A percentile compares a stretch with the other conserved stretches of the same genome.
phyloP scores from a whole-genome alignment of 1,140 invertebrate species.

The Drosophila navojoa region DNA sequence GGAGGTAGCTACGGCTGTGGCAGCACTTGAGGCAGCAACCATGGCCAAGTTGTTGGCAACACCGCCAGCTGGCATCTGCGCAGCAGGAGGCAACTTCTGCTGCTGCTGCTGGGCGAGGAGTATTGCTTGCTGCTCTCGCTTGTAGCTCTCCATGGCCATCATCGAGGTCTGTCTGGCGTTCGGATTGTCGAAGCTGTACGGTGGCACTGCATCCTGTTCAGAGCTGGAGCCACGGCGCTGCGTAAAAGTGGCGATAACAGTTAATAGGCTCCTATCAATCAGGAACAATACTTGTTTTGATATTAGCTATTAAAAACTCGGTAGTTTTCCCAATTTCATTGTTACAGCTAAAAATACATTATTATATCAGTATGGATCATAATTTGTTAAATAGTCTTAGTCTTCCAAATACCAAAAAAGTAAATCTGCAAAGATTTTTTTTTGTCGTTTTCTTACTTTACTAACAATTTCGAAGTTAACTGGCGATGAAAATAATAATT shows the following conservation, averaged over 20 bases:
- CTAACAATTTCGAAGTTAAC: too few relatives aligned
- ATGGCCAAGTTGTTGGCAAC: conserved; percentile 63
- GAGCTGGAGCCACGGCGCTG: conserved; percentile 77
- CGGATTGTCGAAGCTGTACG: conserved; percentile 80
- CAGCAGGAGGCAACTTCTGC: conserved; percentile 16
- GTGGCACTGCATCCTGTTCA: conserved; percentile 80
- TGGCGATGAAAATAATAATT: too few relatives aligned
- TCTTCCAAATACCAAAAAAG: too few relatives aligned
- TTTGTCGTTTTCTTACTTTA: too few relatives aligned
- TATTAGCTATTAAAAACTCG: not conserved
- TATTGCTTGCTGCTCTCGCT: conserved; percentile 71
- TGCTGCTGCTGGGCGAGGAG: conserved; percentile 58
- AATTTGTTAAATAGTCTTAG: too few relatives aligned
- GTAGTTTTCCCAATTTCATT: too few relatives aligned
- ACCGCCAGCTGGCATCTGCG: conserved; percentile 28
- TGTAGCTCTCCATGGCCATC: conserved; percentile 83
- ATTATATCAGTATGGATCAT: not conserved
- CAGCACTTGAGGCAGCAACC: conserved; percentile 66
- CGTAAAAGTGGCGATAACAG: conserved; percentile 22
- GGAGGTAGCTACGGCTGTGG: conserved; percentile 58
- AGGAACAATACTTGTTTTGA: not conserved
- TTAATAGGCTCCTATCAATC: conserved; percentile 1
- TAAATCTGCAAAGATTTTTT: too few relatives aligned
- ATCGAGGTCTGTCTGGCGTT: conserved; percentile 81
- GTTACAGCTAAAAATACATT: not conserved